Percentiles rank a stretch among this genome's conserved stretches.
Conservation (phyloP, 2,797 vertebrate genomes). For the Streptopelia turtur region DNA sequence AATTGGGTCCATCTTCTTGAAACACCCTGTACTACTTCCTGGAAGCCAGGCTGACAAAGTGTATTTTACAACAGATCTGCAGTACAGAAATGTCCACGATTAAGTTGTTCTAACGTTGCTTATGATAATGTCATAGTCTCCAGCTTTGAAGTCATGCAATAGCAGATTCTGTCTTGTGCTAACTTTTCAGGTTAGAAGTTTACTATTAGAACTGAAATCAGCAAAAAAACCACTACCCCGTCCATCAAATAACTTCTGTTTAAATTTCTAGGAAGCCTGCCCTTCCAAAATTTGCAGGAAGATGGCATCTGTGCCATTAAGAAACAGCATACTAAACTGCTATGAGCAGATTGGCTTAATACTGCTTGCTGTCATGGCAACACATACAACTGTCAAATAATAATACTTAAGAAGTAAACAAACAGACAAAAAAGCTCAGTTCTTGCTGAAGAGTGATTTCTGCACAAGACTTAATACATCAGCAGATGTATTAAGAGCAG, state of each 20-base stretch:
- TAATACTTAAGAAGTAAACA: background rate
- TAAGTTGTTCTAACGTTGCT: background rate
- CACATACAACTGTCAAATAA: background rate
- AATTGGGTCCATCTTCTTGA: too few relatives aligned
- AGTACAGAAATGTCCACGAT: background rate
- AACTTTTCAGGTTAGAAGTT: background rate
- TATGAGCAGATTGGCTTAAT: background rate
- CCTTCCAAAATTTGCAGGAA: conserved; percentile 48
- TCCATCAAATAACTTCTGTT: background rate
- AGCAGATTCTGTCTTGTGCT: background rate
- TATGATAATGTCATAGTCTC: background rate
- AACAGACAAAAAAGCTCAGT: background rate
- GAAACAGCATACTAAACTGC: background rate
- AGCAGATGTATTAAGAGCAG: background rate
- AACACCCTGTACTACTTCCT: too few relatives aligned
- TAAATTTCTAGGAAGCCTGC: background rate
- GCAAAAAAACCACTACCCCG: background rate
- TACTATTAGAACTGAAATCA: background rate
- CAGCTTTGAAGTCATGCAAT: background rate
- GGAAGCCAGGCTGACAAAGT: background rate
- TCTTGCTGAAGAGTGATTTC: background rate
- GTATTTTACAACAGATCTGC: background rate
- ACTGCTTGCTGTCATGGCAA: background rate
- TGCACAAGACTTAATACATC: background rate
- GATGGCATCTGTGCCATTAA: background rate